Conservation (phyloP, 2,113 vertebrate genomes). For the Cryptomyrus ogoouensis region DNA sequence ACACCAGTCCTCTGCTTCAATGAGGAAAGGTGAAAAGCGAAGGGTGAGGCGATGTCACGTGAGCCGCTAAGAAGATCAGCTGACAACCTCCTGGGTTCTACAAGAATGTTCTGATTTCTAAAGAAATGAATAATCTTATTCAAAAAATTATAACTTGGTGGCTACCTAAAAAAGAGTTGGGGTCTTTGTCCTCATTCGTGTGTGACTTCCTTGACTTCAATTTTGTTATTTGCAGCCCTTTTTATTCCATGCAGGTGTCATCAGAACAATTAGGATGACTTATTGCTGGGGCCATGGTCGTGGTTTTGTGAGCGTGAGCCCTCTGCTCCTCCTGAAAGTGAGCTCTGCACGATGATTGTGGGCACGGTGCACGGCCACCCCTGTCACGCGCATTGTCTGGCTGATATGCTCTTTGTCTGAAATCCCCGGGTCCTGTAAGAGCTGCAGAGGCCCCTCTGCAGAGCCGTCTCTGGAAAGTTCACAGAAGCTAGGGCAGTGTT, state of each 20-base stretch:
- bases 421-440: background rate
- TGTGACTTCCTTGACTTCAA: background rate
- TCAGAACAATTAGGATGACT: background rate
- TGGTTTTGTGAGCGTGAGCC: background rate
- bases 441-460: background rate
- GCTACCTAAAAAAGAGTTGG: background rate
- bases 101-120: background rate
- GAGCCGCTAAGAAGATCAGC: constrained; percentile 20
- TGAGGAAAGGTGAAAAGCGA: background rate
- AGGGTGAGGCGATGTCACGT: constrained; percentile 23
- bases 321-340: background rate
- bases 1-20: background rate
- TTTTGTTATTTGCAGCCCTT: background rate
- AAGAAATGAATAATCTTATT: background rate
- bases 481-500: background rate
- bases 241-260: background rate
- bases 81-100: constrained; percentile 30
- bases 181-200: background rate
- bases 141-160: background rate
- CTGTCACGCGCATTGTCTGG: background rate
- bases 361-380: background rate
- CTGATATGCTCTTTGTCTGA: background rate
- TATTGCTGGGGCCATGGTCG: background rate
- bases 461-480: background rate
- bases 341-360: background rate